These are phyloP conservation scores for Salarias fasciatus DNA, from an alignment of 2,797 vertebrate genomes.

Conservation along the genomic window DNA sequence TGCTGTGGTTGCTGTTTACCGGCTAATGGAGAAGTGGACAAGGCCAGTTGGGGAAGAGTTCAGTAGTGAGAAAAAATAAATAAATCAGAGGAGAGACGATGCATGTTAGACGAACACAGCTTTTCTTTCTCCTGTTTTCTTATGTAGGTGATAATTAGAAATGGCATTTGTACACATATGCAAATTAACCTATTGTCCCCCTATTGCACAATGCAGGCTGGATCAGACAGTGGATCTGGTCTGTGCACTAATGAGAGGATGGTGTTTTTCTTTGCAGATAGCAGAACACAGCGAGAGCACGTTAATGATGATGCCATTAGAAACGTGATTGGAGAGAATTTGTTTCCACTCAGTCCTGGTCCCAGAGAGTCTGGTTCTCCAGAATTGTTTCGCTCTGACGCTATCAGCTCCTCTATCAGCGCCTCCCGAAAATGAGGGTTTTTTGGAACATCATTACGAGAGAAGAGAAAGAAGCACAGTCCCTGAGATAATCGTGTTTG, in stretches of 20 bases:
- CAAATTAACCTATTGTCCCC: constrained; percentile 16
- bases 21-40: constrained; percentile 1
- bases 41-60: neutral
- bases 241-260: constrained; percentile 13
- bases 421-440: neutral
- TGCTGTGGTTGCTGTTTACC: constrained; percentile 12
- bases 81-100: neutral
- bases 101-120: neutral
- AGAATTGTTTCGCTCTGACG: constrained; percentile 1
- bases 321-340: constrained; percentile 15
- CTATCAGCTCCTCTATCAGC: constrained; percentile 16
- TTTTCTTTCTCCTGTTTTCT: neutral
- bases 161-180: constrained; percentile 2
- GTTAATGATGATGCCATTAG: constrained; percentile 18
- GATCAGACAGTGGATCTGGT: neutral
- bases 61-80: neutral
- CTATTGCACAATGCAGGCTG: neutral
- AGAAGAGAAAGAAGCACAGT: neutral
- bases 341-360: constrained; percentile 13
- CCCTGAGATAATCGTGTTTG: constrained; percentile 1
- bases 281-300: neutral
- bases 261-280: constrained; percentile 11
- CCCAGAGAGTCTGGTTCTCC: constrained; percentile 13
- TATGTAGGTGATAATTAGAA: neutral
- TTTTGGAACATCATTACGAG: neutral